Base-by-base conservation (phyloP, 2,888 invertebrate genomes). In the Selenia dentaria region DNA sequence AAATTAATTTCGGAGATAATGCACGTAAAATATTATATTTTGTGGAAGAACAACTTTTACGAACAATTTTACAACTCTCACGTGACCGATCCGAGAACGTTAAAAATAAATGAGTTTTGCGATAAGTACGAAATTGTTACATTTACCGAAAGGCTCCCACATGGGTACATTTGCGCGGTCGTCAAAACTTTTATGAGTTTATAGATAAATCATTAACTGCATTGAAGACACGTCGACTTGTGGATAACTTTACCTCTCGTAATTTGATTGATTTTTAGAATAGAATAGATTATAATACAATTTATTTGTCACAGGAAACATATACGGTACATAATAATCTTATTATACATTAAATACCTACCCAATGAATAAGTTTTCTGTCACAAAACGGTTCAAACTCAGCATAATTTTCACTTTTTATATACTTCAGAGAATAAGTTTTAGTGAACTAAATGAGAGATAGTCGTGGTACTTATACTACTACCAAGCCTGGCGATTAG, bases 61-160 rank as follows among this genome's bases (percentile, higher is more conserved):
- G 35, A 33, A 44, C 31, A 24, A 40, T 29, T 27, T 46, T 36
- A 51, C 34, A 27, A 16, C 27, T 3, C 47, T 29, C 54, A 51
- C 57, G 57, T 54, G 57, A 57, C 46, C 54, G 51, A 51, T 54
- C 38, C 31, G 31, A 14, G 26, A 14, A 39, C 47, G 46, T n/a
- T 51, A 50, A 46, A 51, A 51, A 22, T 46, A 51, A 51, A 54
- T 34, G 47, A 47, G 51, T 50, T 53, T 47, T 8, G 35, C 45
- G 46, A 51, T 54, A 54, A 54, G 42, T 51, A 40, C 33, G 40
- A 35, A 42, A 45, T 41, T 50, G 43, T 37, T 32, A 46, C 43
- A 41, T 44, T 33, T 35, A 31, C 34, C 26, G 18, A 45, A 36
- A 34, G 42, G 50, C 24, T 45, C n/a, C n/a, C 42, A 25, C 34